Percentiles rank a stretch among this genome's conserved stretches.
phyloP scores from a whole-genome alignment of 2,113 vertebrate genomes.

The Clarias magur region DNA sequence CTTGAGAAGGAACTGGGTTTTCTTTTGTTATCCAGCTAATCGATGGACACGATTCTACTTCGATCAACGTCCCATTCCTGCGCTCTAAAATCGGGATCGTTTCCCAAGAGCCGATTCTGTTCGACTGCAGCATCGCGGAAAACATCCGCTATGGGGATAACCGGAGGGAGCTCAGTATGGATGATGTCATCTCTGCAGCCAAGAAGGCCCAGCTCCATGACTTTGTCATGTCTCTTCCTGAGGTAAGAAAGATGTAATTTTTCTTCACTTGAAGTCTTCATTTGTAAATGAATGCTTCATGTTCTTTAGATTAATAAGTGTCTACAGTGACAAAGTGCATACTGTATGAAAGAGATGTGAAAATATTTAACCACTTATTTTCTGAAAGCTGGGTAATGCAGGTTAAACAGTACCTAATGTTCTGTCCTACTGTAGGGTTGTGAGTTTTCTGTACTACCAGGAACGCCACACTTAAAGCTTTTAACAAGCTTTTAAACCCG shows the following conservation, averaged over 20 bases:
- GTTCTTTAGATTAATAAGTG: neutral
- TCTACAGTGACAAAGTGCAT: too few relatives aligned
- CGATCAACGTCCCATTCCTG: slow-evolving; percentile 73
- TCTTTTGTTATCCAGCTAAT: slow-evolving; percentile 66
- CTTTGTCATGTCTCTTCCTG: slow-evolving; percentile 77
- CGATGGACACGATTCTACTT: slow-evolving; percentile 68
- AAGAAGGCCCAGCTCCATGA: slow-evolving; percentile 78
- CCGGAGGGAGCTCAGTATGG: slow-evolving; percentile 67
- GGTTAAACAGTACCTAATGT: neutral
- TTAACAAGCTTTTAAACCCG: neutral
- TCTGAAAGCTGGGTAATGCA: neutral
- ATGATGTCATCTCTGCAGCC: slow-evolving; percentile 72
- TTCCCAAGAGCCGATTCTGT: slow-evolving; percentile 78
- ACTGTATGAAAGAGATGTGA: neutral
- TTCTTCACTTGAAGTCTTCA: neutral
- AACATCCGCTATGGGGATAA: slow-evolving; percentile 81
- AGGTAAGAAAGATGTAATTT: slow-evolving; percentile 58
- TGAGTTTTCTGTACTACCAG: neutral
- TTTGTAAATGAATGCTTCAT: neutral
- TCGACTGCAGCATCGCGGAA: slow-evolving; percentile 78
- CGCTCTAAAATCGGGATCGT: slow-evolving; percentile 80
- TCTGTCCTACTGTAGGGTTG: neutral
- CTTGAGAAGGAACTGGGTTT: neutral
- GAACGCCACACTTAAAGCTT: neutral
- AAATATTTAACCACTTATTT: neutral